Base-by-base conservation (phyloP, 2,797 vertebrate species). In the Sebastes umbrosus region DNA sequence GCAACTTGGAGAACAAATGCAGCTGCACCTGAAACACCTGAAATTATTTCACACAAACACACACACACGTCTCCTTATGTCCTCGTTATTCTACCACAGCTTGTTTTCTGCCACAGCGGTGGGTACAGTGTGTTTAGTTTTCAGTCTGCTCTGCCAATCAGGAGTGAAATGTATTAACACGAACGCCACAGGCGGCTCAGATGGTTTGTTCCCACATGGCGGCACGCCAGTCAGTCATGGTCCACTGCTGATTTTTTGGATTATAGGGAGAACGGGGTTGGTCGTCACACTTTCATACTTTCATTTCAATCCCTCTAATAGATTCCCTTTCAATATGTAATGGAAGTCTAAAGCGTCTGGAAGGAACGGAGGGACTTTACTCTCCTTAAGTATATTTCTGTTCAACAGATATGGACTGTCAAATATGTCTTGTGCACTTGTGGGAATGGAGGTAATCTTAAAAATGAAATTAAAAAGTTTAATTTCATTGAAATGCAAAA, bases 1-100 rank as follows among this genome's bases (percentile, higher is more conserved):
- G 36, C 62, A 55, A 27, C 64, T 14, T 75, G 90, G 54, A 84
- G 55, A 79, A 62, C 71, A 75, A 77, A 82, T 60, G 75, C 64
- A 8, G 81, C 87, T 2, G 84, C 67, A 86, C 90, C 94, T 95
- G 88, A 83, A 94, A 93, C 10, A 87, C 32, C 75, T 83, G 20
- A 81, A 66, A 64, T 24, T 1, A 27, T 82, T 71, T 80, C 32
- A 83, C 20, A 85, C 22, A 73, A 60, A 85, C 32, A 18, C 11
- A 32, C 11, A 32, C 54, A 58, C 50, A 78, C 20, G 13, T 59
- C 55, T 75, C 18, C n/a, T 65, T 57, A 62, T 55, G 58, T 59
- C 4, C 5, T 73, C 11, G 39, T n/a, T 39, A 46, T 58, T 55
- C 57, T 14, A 71, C 36, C 24, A 73, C 72, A 88, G 72, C 36